Conservation (phyloP, 2,797 vertebrate species). For the Enoplosus armatus region DNA sequence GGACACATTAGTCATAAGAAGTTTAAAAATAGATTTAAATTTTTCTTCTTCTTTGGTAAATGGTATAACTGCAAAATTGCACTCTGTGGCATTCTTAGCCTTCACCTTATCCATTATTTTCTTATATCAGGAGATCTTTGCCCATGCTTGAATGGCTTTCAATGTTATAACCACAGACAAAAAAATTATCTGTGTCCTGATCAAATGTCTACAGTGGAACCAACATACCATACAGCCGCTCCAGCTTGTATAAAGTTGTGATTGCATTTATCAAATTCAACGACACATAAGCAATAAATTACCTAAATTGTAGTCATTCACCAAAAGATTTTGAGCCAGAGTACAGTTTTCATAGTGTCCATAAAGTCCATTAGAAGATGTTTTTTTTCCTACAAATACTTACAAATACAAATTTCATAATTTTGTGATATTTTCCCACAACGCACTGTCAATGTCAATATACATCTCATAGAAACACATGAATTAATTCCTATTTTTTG, state of each 20-base stretch:
- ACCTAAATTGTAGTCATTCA: background rate
- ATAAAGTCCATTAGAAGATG: background rate
- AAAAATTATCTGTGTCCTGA: slow-evolving; percentile 7
- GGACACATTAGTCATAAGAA: background rate
- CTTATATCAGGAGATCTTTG: background rate
- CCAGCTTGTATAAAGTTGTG: background rate
- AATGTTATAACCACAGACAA: background rate
- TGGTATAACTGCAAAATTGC: background rate
- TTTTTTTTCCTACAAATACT: no score
- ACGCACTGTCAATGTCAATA: background rate
- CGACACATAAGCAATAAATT: slow-evolving; percentile 3
- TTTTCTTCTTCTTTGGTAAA: background rate
- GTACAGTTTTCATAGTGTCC: background rate
- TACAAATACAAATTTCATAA: no score
- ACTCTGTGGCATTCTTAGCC: background rate
- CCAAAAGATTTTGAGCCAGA: background rate
- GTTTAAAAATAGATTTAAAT: background rate
- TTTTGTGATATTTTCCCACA: background rate
- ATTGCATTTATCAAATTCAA: slow-evolving; percentile 4
- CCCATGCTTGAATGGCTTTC: background rate
- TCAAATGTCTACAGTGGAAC: slow-evolving; percentile 9
- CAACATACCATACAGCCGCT: background rate
- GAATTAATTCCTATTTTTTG: background rate
- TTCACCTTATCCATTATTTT: background rate
- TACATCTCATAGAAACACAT: background rate